Evolutionary conservation across 2,113 vertebrate species (phyloP).

Genomic region (Dicaeum eximium): DNA sequence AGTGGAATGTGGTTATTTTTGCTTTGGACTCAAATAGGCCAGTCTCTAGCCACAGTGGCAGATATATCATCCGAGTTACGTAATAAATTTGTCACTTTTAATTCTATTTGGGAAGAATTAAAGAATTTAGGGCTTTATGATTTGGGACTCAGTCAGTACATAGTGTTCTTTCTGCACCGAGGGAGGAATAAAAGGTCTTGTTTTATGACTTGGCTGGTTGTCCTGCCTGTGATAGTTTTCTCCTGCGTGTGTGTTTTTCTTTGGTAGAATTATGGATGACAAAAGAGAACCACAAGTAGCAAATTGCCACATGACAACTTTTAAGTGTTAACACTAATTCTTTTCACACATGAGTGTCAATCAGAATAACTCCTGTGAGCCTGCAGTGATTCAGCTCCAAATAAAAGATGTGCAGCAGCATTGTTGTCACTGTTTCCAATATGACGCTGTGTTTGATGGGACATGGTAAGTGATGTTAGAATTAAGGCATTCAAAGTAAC

Average conservation of each 20-base stretch:
- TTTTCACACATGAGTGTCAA: background rate
- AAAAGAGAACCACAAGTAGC: background rate
- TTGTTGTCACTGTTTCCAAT: background rate
- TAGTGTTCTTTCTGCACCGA: conserved; percentile 2
- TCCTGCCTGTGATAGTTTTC: background rate
- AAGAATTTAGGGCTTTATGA: conserved; percentile 32
- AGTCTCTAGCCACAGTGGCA: background rate
- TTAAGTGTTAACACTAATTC: background rate
- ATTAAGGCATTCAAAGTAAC: background rate
- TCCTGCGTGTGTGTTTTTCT: background rate
- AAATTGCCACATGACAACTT: background rate
- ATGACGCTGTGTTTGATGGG: background rate
- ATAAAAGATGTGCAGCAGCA: background rate
- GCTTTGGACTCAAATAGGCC: background rate
- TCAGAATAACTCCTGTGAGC: background rate
- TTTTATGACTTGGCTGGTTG: background rate
- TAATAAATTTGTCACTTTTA: conserved; percentile 28
- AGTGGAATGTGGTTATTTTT: background rate
- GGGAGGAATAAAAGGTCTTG: conserved; percentile 20
- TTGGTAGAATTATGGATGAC: background rate
- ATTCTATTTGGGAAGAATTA: conserved; percentile 29
- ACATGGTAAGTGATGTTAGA: background rate
- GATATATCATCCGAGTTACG: background rate
- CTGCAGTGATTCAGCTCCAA: background rate
- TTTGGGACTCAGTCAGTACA: background rate